These are phyloP conservation scores for Anguilla pacifica DNA, from an alignment of 2,797 vertebrate species.

Conservation along the genomic window DNA sequence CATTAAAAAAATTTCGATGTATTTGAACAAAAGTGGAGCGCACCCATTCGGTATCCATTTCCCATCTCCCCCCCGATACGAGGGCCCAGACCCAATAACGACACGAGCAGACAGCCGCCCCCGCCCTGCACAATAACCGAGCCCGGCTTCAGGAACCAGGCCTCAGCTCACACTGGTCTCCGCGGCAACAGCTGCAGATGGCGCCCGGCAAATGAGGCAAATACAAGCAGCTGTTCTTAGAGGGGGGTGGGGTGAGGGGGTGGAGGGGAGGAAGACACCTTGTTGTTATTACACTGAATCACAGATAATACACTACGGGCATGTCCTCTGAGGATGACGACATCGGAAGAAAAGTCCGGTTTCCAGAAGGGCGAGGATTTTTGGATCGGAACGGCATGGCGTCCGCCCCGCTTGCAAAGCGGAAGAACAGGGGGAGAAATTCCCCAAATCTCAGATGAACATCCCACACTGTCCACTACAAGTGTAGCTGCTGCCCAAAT, in stretches of 20 bases:
- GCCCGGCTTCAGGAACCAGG: not conserved
- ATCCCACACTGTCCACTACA: not conserved
- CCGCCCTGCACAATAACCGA: not conserved
- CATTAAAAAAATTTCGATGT: not conserved
- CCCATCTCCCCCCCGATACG: not conserved
- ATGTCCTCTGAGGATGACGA: not conserved
- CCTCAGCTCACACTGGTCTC: not conserved
- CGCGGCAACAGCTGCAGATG: slow-evolving; percentile 26
- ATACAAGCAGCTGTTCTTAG: slow-evolving; percentile 13
- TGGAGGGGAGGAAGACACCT: not conserved
- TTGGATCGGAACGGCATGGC: not conserved
- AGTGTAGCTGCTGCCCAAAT: not conserved
- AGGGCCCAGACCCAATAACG: not conserved
- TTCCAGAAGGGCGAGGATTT: not conserved
- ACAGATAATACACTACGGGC: not conserved
- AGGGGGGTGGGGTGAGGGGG: not conserved
- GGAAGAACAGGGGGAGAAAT: not conserved
- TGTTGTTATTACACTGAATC: not conserved
- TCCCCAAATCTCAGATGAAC: too few species aligned
- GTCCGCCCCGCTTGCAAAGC: not conserved
- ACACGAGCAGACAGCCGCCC: not conserved
- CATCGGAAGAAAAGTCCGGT: too few species aligned
- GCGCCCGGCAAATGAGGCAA: not conserved
- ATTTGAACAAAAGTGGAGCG: not conserved
- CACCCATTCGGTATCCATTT: not conserved